Base-by-base conservation (phyloP, 1,140 invertebrate species). In the Homarus americanus region DNA sequence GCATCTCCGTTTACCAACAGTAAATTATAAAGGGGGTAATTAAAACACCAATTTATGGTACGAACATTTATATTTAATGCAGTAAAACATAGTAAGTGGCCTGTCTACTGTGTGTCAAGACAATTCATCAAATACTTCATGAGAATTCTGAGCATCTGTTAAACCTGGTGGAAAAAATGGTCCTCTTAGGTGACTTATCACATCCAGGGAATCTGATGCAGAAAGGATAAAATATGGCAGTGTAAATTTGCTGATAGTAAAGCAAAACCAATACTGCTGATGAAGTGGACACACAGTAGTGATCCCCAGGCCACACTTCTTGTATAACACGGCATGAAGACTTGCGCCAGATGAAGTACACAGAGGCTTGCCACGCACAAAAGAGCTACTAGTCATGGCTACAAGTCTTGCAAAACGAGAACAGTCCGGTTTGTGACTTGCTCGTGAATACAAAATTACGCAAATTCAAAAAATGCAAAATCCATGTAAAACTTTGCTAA, bases 381-480 rank as follows among this genome's bases (percentile, higher is more conserved):
- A 83, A 83, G 82, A 83, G 82, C 82, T 83, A 83, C 82, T 69
- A 83, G 82, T 83, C 82, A 83, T 83, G 82, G 82, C 82, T 83
- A 83, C 82, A 83, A 83, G 82, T 83, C 82, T 83, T 83, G 82
- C 82, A 83, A 83, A 69, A 83, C 63, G 82, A 83, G 82, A 80
- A 87, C 84, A 87, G 84, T 87, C 84, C 84, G 84, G 82, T 83
- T 69, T 83, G 53, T 83, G 82, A 83, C 82, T 83, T 83, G 69
- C 84, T 87, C 73, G 84, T 87, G 73, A 76, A 87, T 87, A 87
- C 84, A 87, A 87, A 87, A 87, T 86, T 87, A 87, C 84, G 84
- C 84, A 76, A 78, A 87, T 87, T 87, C 84, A 87, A 87, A 87
- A 87, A 87, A 87, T 87, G 84, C 84, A 87, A 87, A 87, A 87